Evolutionary conservation across 2,888 invertebrate genomes (phyloP), one percentile per base, ranked within the genome.

Genomic region (Standfussiana lucernea): DNA sequence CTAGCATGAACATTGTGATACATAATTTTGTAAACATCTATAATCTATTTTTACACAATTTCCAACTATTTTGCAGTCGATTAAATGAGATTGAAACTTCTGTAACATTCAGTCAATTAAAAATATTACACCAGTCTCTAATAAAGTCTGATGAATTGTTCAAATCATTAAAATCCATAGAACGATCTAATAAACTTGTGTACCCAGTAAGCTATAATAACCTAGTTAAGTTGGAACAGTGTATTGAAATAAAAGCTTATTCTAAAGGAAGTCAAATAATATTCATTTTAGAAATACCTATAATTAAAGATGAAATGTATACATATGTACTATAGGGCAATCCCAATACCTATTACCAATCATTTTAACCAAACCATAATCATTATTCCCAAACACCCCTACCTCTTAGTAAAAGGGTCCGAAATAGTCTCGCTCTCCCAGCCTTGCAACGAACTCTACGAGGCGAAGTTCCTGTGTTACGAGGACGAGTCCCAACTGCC

Each of bases 331-430:
- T 66, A 66, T 28, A 28, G 45, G 2, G 45, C 66, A 66, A 32
- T 66, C 21, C 28, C 40, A 10, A 45, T 28, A 45, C 28, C 66
- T 18, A 45, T 32, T 32, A 45, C 66, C 45, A 45, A 66, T 45
- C 6, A 42, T 28, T 66, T 45, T 45, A 66, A 45, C 66, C 45
- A 66, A 3, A 66, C 66, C 21, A 65, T 40, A 28, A n/a, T n/a
- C n/a, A 65, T 65, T 18, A 65, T 65, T 65, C 65, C 40, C 40
- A 66, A 45, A 28, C 32, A 61, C 32, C 32, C 42, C 42, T 45
- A 61, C 61, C 61, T 61, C 18, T 21, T 61, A 61, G 45, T 66
- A 66, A 42, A 65, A 65, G 28, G 65, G 65, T 65, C 64, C n/a
- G 18, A 64, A 40, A 2, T 21, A 42, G 65, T 65, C 65, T 65